phyloP scores from a whole-genome alignment of 2,888 invertebrate species.

The Sesia bembeciformis region DNA sequence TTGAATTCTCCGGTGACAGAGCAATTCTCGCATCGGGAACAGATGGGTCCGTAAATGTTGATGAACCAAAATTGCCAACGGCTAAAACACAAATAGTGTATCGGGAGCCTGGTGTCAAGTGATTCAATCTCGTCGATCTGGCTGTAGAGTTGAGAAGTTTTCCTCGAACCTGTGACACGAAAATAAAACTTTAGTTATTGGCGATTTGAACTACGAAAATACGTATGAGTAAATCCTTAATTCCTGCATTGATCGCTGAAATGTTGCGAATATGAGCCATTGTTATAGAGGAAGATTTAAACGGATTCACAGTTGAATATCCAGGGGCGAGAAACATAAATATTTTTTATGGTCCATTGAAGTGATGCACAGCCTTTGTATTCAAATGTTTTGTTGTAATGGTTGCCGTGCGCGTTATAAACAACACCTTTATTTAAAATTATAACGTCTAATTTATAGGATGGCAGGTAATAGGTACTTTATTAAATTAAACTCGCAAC shows the following conservation, averaged over 20 bases:
- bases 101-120: constrained; percentile 84
- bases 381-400: constrained; percentile 68
- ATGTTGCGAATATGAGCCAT: constrained; percentile 34
- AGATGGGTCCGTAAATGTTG: constrained; percentile 45
- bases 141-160: constrained; percentile 82
- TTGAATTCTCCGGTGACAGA: constrained; percentile 45
- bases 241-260: constrained; percentile 2
- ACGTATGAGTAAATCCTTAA: neutral
- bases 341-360: constrained; percentile 73
- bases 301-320: constrained; percentile 54
- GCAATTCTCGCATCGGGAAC: constrained; percentile 70
- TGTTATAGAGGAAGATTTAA: constrained; percentile 56
- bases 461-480: neutral
- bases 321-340: constrained; percentile 64
- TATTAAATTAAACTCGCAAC: neutral
- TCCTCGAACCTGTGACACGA: constrained; percentile 78
- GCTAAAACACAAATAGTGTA: constrained; percentile 92
- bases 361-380: constrained; percentile 70
- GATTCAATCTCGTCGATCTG: constrained; percentile 82
- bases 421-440: constrained; percentile 15
- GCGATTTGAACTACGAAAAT: neutral
- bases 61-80: constrained; percentile 79
- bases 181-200: neutral
- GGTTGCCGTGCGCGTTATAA: constrained; percentile 45
- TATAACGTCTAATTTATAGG: constrained; percentile 14